A percentile compares a stretch with the other conserved stretches of the same genome.
Conservation (phyloP, 2,888 invertebrate species). For the Limenitis camilla region DNA sequence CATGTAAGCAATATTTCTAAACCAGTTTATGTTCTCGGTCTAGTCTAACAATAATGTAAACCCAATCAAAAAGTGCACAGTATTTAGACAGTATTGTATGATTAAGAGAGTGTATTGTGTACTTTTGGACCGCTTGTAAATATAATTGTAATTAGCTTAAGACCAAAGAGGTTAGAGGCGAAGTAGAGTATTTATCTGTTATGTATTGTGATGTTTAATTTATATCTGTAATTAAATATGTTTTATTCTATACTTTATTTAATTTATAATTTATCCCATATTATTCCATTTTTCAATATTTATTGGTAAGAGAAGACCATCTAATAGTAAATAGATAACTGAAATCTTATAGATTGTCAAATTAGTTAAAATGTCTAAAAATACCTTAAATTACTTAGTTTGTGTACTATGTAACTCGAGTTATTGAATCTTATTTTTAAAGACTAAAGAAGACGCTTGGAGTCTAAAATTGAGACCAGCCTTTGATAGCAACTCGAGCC, state of each 20-base stretch:
- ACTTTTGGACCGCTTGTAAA: conserved; percentile 26
- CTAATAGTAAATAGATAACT: too few relatives aligned
- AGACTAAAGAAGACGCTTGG: too few relatives aligned
- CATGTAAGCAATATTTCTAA: not conserved
- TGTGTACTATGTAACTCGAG: too few relatives aligned
- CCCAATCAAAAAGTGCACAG: conserved; percentile 19
- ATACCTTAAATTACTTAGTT: too few relatives aligned
- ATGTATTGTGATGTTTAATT: conserved; percentile 66
- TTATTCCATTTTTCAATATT: not conserved
- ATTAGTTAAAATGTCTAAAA: too few relatives aligned
- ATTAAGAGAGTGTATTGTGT: conserved; percentile 24
- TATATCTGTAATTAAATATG: conserved; percentile 59
- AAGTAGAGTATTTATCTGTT: conserved; percentile 68
- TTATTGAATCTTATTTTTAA: too few relatives aligned
- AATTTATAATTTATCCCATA: conserved; percentile 31
- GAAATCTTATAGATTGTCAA: too few relatives aligned
- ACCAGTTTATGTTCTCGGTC: not conserved
- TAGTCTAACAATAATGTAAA: conserved; percentile 4
- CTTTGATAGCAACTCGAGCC: too few relatives aligned
- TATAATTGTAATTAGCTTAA: conserved; percentile 57
- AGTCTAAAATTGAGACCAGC: too few relatives aligned
- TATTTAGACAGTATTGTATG: conserved; percentile 26
- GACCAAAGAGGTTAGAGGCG: conserved; percentile 68
- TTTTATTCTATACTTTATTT: conserved; percentile 34
- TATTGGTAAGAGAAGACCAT: not conserved